phyloP scores from a whole-genome alignment of 2,797 vertebrate genomes.

The Channa striata region DNA sequence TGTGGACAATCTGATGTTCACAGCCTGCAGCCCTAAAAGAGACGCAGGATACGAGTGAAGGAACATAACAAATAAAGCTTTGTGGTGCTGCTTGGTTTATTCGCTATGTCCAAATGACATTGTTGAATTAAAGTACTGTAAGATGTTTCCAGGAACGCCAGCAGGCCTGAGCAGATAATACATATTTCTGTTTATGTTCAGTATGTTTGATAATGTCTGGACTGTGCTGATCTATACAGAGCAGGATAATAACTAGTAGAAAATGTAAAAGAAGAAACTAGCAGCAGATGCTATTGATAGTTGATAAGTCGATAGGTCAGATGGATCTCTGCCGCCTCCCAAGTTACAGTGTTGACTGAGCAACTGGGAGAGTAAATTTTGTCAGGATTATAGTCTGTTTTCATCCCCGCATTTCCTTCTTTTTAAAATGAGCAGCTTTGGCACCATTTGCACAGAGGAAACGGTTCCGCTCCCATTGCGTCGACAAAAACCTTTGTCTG shows the following conservation, averaged over 20 bases:
- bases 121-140: constrained; percentile 18
- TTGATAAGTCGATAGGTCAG: too few relatives aligned
- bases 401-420: neutral
- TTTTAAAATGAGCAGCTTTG: neutral
- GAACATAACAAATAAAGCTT: constrained; percentile 1
- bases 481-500: too few relatives aligned
- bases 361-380: too few relatives aligned
- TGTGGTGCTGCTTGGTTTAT: constrained; percentile 31
- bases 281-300: too few relatives aligned
- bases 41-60: neutral
- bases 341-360: neutral
- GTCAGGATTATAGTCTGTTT: neutral
- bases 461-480: neutral
- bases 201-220: constrained; percentile 4
- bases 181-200: constrained; percentile 16
- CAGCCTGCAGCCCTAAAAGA: neutral
- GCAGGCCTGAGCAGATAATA: constrained; percentile 25
- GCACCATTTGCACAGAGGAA: neutral
- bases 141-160: constrained; percentile 18
- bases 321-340: neutral
- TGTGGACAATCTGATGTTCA: constrained; percentile 5
- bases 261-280: too few relatives aligned
- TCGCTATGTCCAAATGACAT: constrained; percentile 24
- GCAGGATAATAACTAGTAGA: neutral
- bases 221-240: neutral